Evolutionary conservation across 1,140 invertebrate species (phyloP), one percentile per base, ranked within the genome.

Genomic region (Drosophila oshimai): DNA sequence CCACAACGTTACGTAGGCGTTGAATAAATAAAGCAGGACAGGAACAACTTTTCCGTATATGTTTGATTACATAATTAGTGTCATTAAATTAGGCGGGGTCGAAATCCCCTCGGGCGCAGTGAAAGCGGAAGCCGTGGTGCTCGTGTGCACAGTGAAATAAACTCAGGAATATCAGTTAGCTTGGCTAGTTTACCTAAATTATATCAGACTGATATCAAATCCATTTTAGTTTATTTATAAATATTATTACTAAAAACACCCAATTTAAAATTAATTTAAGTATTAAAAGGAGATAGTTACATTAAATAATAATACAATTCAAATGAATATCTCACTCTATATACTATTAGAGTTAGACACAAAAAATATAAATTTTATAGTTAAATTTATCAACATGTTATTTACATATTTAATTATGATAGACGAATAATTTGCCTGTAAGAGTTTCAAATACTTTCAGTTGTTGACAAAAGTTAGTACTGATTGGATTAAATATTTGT

Each of bases 41-140:
- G 37, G 50, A 68, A 37, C 68, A 62, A 46, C 68, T 72, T 72
- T 51, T 72, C 33, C 51, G 37, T 71, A 72, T 71, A 71, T 83
- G 74, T 78, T 84, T 83, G 64, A 83, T 79, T 62, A 86, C 65
- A 80, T 86, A 86, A 84, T 84, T 84, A 79, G 62, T 69, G 51
- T 46, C 60, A 86, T 71, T 55, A 55, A 54, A 71, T 54, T 45
- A 55, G 45, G 33, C 13, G 41, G 36, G 50, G 34, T 39, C 13
- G 24, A 18, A 37, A 39, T 12, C 17, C n/a, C 61, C 42, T n/a
- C 53, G 6, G 33, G 61, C 12, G 13, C 9, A 34, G 20, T 33
- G 24, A 12, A 31, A 26, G 13, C 20, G 7, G 17, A 26, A 24
- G 20, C n/a, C 24, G 10, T 18, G 4, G 13, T 18, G 10, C 24